A percentile compares a stretch with the other conserved stretches of the same genome.
phyloP scores from a whole-genome alignment of 2,113 vertebrate species.

The Ptychochromis oligacanthus region DNA sequence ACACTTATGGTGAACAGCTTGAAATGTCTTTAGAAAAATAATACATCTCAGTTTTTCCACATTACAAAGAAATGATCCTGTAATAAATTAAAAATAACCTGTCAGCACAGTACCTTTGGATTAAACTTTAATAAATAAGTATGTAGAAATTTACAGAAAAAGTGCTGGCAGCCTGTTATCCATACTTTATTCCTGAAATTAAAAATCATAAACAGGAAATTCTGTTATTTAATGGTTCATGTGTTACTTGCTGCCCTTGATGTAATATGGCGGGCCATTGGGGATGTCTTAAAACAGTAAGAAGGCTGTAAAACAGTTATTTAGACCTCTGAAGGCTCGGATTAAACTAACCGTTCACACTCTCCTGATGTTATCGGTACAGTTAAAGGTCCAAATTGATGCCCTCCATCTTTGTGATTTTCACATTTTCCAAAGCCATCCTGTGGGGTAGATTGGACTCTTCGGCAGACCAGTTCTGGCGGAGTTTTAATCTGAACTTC shows the following conservation, averaged over 20 bases:
- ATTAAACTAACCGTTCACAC: not conserved
- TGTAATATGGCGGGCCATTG: not conserved
- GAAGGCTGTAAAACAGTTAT: not conserved
- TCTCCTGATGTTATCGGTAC: not conserved
- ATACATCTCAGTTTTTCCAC: not conserved
- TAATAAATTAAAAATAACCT: not conserved
- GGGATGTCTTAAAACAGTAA: not conserved
- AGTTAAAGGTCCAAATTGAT: no score
- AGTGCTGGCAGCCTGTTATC: no score
- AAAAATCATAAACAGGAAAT: no score
- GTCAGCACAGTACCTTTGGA: not conserved
- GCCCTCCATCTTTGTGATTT: no score
- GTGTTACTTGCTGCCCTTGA: not conserved
- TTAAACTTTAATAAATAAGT: no score
- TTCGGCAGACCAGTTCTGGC: no score
- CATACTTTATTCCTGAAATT: no score
- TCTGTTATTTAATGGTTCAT: not conserved
- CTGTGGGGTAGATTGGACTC: no score
- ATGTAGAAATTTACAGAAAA: no score
- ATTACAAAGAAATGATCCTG: not conserved
- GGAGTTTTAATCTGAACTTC: no score
- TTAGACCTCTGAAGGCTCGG: not conserved
- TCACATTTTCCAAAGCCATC: no score
- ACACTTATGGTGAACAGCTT: not conserved
- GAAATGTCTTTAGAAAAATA: not conserved